Base-by-base conservation (phyloP, 1,140 invertebrate genomes). In the Drosophila ficusphila region DNA sequence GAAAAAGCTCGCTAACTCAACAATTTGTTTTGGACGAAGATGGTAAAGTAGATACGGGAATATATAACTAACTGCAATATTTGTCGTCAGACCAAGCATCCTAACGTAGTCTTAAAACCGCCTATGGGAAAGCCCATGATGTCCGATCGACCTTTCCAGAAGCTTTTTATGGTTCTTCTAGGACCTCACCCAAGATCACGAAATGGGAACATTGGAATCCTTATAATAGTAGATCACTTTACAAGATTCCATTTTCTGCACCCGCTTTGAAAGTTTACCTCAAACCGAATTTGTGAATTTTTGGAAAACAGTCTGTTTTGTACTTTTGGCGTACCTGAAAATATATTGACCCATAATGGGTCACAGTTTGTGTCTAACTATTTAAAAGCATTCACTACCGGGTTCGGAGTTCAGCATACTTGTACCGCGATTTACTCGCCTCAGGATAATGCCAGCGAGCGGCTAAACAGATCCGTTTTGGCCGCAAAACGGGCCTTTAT, bases 381-480 rank as follows among this genome's bases (percentile, higher is more conserved):
- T 29, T 48, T 51, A n/a, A 31, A 61, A 31, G 19, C 23, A 11
- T 49, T 49, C 27, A 33, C 31, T 46, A 51, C 34, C 5, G 46
- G 53, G 7, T 68, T 68, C 19, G 44, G 46, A 2, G 29, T 57
- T 12, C 19, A 41, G 39, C n/a, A 52, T 12, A 36, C 42, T 2
- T 58, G 53, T n/a, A 46, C 61, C 1, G 61, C 61, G 6, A 42
- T 65, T 14, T 54, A 56, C 16, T 65, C 61, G 11, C 61, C 39
- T 7, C 61, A 65, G 23, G 41, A 42, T 3, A 56, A 56, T 23
- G 61, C 44, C 11, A 54, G 49, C 25, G 51, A 56, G 14, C 51
- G 61, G 12, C 12, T 65, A 8, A 62, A 65, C 21, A 19, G 49
- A 7, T 53, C 49, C 3, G 34, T 64, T 6, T 6, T 47, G 27